Evolutionary conservation across 2,797 vertebrate genomes (phyloP), one percentile per base, ranked within the genome.

Genomic region (Etheostoma nigrum): DNA sequence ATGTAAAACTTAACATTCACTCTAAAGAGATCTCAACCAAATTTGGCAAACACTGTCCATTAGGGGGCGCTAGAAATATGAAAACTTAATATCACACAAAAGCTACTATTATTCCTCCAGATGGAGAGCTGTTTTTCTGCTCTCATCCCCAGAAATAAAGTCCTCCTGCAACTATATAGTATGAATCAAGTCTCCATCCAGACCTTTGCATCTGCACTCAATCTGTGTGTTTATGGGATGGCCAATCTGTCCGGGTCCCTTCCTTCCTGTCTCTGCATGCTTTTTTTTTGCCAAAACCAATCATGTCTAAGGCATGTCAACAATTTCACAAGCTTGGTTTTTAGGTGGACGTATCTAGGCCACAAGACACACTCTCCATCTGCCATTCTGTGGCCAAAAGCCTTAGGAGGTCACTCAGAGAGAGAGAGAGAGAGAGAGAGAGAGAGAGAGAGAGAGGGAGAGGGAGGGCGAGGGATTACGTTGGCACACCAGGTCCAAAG

Each of bases 71-170:
- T 40, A 40, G 0, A 40, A 40, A 40, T 40, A 40, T 40, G 36
- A 40, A 40, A 40, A 40, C 36, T 40, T 40, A 10, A 40, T 12
- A 4, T 25, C 5, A 52, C 82, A 95, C 94, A 95, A 95, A 94
- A 93, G 83, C 88, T 85, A 88, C 83, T 82, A 89, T 94, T 94
- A 92, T 93, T 92, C 86, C 80, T 80, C 83, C 86, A 90, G 88
- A 89, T 79, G 84, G 83, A 89, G 86, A 81, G 87, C 81, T 86
- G 86, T 88, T 90, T 83, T 89, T 9, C 36, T 73, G 83, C 88
- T 59, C 85, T 80, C 81, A 76, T 68, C 78, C 89, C 80, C 67
- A 78, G 82, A 90, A 93, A 91, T 94, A 91, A 93, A 92, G 83
- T 78, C 42, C 54, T 78, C 59, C 49, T 73, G 23, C 49, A 42